A percentile compares a stretch with the other conserved stretches of the same genome.
phyloP scores from a whole-genome alignment of 2,113 vertebrate genomes.

The Oryzias woworae region DNA sequence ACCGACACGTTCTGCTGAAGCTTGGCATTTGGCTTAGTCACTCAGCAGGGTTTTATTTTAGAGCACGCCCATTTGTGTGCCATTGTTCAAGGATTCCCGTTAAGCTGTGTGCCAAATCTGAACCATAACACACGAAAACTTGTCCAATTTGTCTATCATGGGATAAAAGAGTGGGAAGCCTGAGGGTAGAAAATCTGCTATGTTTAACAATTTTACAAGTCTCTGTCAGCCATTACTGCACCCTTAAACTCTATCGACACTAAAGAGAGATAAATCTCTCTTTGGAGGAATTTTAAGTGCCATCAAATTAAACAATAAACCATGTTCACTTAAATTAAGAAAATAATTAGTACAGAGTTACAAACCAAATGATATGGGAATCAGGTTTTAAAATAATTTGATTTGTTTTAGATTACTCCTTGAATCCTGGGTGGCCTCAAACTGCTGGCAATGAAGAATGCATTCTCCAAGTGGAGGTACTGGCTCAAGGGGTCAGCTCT shows the following conservation, averaged over 20 bases:
- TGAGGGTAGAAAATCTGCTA: conserved; percentile 74
- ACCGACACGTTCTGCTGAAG: conserved; percentile 66
- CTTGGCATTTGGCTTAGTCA: conserved; percentile 62
- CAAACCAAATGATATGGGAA: too few species aligned
- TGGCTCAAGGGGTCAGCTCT: too few species aligned
- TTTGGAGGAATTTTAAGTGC: conserved; percentile 39
- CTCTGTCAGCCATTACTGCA: conserved; percentile 33
- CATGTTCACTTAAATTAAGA: conserved; percentile 1
- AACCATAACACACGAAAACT: conserved; percentile 27
- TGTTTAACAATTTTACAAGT: conserved; percentile 72
- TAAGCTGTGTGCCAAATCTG: conserved; percentile 59
- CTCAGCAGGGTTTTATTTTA: conserved; percentile 59
- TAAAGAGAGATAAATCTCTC: background rate
- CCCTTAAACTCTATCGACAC: conserved; percentile 21
- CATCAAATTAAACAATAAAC: conserved; percentile 30
- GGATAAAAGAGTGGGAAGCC: conserved; percentile 63
- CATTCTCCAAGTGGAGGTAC: too few species aligned
- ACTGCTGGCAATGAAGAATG: too few species aligned
- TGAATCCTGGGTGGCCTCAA: too few species aligned
- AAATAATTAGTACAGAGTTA: too few species aligned
- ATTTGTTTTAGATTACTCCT: too few species aligned
- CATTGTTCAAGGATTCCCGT: conserved; percentile 71
- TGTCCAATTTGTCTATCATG: conserved; percentile 56
- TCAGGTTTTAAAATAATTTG: too few species aligned
- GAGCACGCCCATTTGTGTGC: conserved; percentile 68